phyloP scores from a whole-genome alignment of 1,140 invertebrate genomes.

The Phocides pigmalion region DNA sequence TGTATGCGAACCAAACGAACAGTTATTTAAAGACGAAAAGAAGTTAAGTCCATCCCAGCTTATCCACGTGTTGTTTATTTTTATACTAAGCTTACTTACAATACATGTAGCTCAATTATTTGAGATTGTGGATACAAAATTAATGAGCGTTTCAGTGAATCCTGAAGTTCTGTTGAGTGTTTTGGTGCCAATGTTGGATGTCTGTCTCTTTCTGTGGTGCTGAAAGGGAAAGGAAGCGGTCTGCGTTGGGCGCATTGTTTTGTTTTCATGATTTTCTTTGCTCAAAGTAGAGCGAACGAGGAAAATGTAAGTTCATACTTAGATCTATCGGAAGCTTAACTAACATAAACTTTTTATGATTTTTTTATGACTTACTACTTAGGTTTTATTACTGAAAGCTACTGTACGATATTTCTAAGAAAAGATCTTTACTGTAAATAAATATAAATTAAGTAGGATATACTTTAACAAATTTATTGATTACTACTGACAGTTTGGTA shows the following conservation, averaged over 20 bases:
- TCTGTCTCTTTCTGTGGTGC: conserved; percentile 59
- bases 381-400: too few relatives aligned
- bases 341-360: too few relatives aligned
- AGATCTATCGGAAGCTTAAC: background rate
- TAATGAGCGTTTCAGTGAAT: conserved; percentile 53
- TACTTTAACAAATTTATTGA: too few relatives aligned
- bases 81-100: conserved; percentile 4
- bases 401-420: too few relatives aligned
- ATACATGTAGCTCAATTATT: conserved; percentile 19
- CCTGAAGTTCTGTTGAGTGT: conserved; percentile 71
- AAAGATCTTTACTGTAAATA: too few relatives aligned
- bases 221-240: conserved; percentile 71
- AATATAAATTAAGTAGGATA: too few relatives aligned
- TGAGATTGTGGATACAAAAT: conserved; percentile 31
- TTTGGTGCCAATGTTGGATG: conserved; percentile 70
- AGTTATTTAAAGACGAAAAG: conserved; percentile 41
- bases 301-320: conserved; percentile 62
- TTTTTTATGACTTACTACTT: too few relatives aligned
- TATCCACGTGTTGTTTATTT: conserved; percentile 20
- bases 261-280: conserved; percentile 75
- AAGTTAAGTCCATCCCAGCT: conserved; percentile 13
- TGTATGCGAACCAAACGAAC: conserved; percentile 42
- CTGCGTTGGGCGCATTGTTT: conserved; percentile 62
- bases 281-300: conserved; percentile 65
- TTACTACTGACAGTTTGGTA: too few relatives aligned